A percentile compares a stretch with the other conserved stretches of the same genome.
These are phyloP conservation scores for Leptopilina drosophilae DNA, from an alignment of 2,888 invertebrate species.

Conservation along the genomic window DNA sequence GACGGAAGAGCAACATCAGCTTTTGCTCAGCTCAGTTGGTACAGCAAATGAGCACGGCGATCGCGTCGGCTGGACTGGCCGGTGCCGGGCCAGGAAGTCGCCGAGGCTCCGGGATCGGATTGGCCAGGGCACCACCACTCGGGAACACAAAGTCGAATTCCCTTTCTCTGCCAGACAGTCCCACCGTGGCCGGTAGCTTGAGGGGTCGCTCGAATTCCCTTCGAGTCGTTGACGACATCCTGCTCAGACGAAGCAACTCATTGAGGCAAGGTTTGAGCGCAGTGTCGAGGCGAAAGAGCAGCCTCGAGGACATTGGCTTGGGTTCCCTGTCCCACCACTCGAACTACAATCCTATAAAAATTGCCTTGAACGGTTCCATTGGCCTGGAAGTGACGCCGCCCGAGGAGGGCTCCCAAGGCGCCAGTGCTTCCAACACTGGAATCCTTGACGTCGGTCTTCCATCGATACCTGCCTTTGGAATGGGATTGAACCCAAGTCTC, in stretches of 20 bases:
- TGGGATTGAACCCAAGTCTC: constrained; percentile 55
- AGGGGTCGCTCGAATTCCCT: constrained; percentile 91
- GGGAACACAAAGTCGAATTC: constrained; percentile 92
- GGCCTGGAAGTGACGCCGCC: constrained; percentile 85
- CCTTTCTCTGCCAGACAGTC: constrained; percentile 92
- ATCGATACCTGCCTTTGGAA: constrained; percentile 67
- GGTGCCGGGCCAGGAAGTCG: constrained; percentile 79
- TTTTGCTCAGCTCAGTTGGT: constrained; percentile 90
- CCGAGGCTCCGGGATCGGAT: constrained; percentile 84
- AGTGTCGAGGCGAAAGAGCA: constrained; percentile 86
- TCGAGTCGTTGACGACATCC: constrained; percentile 90
- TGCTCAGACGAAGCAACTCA: constrained; percentile 90
- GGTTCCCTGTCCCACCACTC: constrained; percentile 82
- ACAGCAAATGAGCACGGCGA: constrained; percentile 80
- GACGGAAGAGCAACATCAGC: constrained; percentile 93
- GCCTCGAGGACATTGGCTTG: constrained; percentile 90
- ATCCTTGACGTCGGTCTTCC: constrained; percentile 78
- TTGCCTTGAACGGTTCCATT: constrained; percentile 91
- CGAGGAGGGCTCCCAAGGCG: constrained; percentile 77
- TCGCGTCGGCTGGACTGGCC: constrained; percentile 75
- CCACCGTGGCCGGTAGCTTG: constrained; percentile 88
- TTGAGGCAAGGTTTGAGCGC: constrained; percentile 88
- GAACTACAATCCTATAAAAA: constrained; percentile 88
- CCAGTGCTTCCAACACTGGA: constrained; percentile 79
- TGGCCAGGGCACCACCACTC: constrained; percentile 87